phyloP scores from a whole-genome alignment of 2,888 invertebrate genomes.

The Lasioglossum leucozonium region DNA sequence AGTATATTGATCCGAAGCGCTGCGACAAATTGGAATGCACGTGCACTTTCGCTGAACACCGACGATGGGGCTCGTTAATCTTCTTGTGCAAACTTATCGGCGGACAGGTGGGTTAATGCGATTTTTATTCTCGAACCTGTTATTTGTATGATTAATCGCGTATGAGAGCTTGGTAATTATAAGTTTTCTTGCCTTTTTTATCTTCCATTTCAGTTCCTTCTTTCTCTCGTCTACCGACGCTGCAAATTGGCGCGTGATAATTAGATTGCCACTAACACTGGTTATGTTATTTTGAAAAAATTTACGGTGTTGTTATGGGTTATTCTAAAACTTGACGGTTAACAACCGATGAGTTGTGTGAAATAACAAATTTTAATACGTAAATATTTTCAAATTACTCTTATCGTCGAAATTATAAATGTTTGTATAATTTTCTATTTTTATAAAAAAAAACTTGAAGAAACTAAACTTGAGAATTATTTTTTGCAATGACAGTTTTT shows the following conservation, averaged over 20 bases:
- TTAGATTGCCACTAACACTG: conserved; percentile 32
- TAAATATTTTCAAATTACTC: background rate
- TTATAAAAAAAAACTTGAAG: background rate
- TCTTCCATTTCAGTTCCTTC: conserved; percentile 8
- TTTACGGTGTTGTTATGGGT: background rate
- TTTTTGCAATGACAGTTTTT: background rate
- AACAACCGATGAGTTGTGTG: background rate
- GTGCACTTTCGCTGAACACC: conserved; percentile 53
- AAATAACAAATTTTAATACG: background rate
- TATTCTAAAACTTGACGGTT: background rate
- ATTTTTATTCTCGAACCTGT: conserved; percentile 60
- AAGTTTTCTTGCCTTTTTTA: conserved; percentile 41
- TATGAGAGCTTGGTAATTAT: conserved; percentile 46
- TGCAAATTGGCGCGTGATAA: conserved; percentile 23
- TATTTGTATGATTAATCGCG: conserved; percentile 61
- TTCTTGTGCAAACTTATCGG: conserved; percentile 61
- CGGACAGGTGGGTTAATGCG: conserved; percentile 58
- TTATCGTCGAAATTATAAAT: too few relatives aligned
- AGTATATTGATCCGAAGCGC: conserved; percentile 28
- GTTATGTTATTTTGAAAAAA: background rate
- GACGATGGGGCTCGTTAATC: conserved; percentile 57
- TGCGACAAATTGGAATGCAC: conserved; percentile 58
- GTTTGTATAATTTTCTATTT: background rate
- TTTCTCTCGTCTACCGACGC: background rate
- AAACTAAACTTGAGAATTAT: background rate